phyloP scores from a whole-genome alignment of 1,140 invertebrate species.

The Cydia amplana region DNA sequence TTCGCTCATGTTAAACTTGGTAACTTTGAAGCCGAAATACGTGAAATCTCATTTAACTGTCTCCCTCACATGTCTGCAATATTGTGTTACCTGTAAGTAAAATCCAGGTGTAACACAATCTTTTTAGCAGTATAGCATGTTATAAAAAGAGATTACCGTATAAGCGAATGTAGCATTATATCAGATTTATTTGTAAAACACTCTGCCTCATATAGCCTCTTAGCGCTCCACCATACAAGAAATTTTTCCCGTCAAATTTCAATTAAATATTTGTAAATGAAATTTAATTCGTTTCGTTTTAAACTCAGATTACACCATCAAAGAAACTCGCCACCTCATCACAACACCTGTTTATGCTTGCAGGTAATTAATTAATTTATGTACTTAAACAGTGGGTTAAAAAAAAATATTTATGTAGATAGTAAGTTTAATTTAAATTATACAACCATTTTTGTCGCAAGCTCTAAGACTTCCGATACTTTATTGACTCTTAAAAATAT shows the following conservation, averaged over 20 bases:
- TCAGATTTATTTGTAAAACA: background rate
- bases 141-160: background rate
- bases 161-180: background rate
- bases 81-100: conserved; percentile 8
- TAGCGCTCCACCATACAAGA: too few relatives aligned
- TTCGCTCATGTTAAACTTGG: background rate
- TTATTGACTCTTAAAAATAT: background rate
- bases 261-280: too few relatives aligned
- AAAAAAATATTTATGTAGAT: too few relatives aligned
- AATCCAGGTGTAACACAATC: conserved; percentile 7
- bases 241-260: too few relatives aligned
- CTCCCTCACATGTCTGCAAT: background rate
- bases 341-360: too few relatives aligned
- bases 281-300: too few relatives aligned
- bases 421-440: background rate
- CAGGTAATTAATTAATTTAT: too few relatives aligned
- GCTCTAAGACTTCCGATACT: background rate
- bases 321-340: too few relatives aligned
- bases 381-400: too few relatives aligned
- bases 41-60: conserved; percentile 7
- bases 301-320: too few relatives aligned
- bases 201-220: background rate
- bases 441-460: background rate
- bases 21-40: background rate
- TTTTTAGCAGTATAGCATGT: background rate